Percentiles rank a stretch among this genome's conserved stretches.
These are phyloP conservation scores for Oncorhynchus nerka DNA, from an alignment of 2,113 vertebrate genomes.

Conservation along the genomic window DNA sequence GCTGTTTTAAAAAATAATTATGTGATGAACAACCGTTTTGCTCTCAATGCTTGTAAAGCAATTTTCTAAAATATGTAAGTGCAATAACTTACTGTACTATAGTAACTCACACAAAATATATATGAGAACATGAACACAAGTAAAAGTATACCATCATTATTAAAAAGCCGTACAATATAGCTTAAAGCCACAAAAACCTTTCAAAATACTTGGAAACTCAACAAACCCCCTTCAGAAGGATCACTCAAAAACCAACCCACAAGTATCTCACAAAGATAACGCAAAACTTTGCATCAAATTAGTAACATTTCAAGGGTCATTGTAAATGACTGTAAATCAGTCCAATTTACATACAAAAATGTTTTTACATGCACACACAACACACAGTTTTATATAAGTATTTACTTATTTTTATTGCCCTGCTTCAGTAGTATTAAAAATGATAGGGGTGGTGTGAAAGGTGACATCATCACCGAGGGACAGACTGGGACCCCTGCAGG, in stretches of 20 bases:
- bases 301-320: conserved; percentile 53
- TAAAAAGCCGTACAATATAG: conserved; percentile 55
- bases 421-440: conserved; percentile 80
- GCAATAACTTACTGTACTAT: conserved; percentile 87
- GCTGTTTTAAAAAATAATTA: conserved; percentile 51
- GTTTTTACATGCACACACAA: conserved; percentile 57
- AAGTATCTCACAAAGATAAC: conserved; percentile 57
- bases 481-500: conserved; percentile 32
- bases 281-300: conserved; percentile 56
- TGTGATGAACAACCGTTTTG: neutral
- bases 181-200: conserved; percentile 63
- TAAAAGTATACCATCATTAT: conserved; percentile 56
- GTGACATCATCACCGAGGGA: conserved; percentile 18
- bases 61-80: conserved; percentile 63
- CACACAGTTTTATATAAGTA: conserved; percentile 48
- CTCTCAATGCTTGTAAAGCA: neutral
- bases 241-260: conserved; percentile 17
- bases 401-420: conserved; percentile 67
- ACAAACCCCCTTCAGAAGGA: conserved; percentile 31
- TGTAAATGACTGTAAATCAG: conserved; percentile 50
- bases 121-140: conserved; percentile 62
- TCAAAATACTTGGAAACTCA: conserved; percentile 5
- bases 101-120: conserved; percentile 59
- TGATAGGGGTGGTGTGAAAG: conserved; percentile 32
- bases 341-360: conserved; percentile 49